A percentile compares a stretch with the other conserved stretches of the same genome.
phyloP scores from a whole-genome alignment of 2,113 vertebrate species.

The Plotosus lineatus region DNA sequence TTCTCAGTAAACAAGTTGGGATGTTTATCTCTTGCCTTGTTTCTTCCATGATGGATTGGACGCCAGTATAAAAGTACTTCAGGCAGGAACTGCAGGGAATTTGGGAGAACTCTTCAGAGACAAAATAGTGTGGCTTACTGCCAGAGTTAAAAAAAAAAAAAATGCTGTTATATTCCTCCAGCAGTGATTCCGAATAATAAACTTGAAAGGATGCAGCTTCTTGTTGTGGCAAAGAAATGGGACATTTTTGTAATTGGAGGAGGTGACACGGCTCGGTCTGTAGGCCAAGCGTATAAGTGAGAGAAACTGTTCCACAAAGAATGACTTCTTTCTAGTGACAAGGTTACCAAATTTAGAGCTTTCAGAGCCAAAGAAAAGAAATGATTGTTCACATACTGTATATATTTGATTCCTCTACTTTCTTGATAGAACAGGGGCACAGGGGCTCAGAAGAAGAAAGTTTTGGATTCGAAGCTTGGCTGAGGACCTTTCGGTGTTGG shows the following conservation, averaged over 20 bases:
- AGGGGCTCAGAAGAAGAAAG: no score
- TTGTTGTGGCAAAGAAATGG: conserved; percentile 17
- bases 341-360: background rate
- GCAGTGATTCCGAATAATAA: conserved; percentile 8
- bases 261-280: background rate
- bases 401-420: no score
- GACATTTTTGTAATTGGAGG: conserved; percentile 21
- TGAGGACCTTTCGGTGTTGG: no score
- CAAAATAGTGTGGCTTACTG: conserved; percentile 27
- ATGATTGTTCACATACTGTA: background rate
- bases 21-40: conserved; percentile 17
- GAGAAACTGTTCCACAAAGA: background rate
- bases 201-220: background rate
- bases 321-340: background rate
- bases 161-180: conserved; percentile 5
- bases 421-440: no score
- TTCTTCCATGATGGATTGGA: conserved; percentile 24
- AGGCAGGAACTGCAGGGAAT: conserved; percentile 9
- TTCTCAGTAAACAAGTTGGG: background rate
- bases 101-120: conserved; percentile 28
- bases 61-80: background rate
- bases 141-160: no score
- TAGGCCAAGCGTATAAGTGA: background rate
- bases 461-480: no score
- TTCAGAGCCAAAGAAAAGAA: background rate